Base-by-base conservation (phyloP, 2,888 invertebrate species). In the Oscheius sp. region DNA sequence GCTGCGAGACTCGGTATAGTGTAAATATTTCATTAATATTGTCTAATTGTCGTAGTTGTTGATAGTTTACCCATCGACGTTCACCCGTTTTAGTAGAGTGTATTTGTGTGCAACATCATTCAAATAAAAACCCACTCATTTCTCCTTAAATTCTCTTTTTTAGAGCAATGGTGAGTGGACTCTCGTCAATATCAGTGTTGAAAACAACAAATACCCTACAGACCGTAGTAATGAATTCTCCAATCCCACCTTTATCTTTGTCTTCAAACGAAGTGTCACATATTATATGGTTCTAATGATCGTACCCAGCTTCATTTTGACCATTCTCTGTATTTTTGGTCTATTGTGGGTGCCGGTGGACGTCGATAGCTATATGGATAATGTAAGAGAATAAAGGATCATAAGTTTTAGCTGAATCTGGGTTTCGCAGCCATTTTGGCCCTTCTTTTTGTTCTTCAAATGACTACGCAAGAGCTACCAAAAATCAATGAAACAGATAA, bases 361-460 rank as follows among this genome's bases (percentile, higher is more conserved):
- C 22, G 33, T 24, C 9, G 33, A 33, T 17, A 33, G 17, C 54
- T 54, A 54, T 22, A 54, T 54, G 54, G 33, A 54, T 22, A 32
- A 54, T 33, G 54, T 54, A 33, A 54, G 54, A 51, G 28, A 14
- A 33, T 22, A 33, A 20, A 33, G 36, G 20, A 20, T 24, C 22
- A 47, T 17, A 4, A 12, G 12, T n/a, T 65, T 54, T 44, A 65
- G 65, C 41, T 65, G 28, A 65, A 54, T 28, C 28, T 65, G 28
- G 65, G 65, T 9, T 65, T 57, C 32, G 51, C 65, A 22, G 65
- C 65, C n/a, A 54, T 65, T 26, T 32, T 65, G 14, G 41, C 65
- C 4, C 41, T 45, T 44, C n/a, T 56, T 24, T 33, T 65, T 28
- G 47, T 65, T 22, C 41, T 65, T 22, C 54, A 54, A 33, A 32